These are phyloP conservation scores for Etheostoma nigrum DNA, from an alignment of 2,797 vertebrate genomes.

Conservation along the genomic window DNA sequence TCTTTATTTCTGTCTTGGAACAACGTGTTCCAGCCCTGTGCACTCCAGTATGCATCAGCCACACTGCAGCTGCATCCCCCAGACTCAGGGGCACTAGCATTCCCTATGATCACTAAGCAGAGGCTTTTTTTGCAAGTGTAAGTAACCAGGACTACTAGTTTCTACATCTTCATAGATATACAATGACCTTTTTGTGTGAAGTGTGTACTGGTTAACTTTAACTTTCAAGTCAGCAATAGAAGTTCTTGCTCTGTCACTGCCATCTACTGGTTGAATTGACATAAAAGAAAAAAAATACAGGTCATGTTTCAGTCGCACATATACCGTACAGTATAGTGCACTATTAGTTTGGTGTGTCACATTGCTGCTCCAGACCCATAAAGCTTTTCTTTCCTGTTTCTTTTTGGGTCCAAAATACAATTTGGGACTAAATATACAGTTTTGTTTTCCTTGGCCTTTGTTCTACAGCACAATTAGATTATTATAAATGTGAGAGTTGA, in stretches of 20 bases:
- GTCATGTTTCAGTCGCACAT: not conserved
- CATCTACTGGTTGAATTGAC: constrained; percentile 77
- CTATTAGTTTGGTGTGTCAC: not conserved
- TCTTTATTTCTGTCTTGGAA: constrained; percentile 42
- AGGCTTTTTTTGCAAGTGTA: constrained; percentile 5
- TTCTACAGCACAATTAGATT: constrained; percentile 32
- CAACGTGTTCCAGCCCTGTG: constrained; percentile 50
- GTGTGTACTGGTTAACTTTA: constrained; percentile 1
- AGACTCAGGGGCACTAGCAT: constrained; percentile 36
- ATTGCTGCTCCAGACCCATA: constrained; percentile 4
- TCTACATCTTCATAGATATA: not conserved
- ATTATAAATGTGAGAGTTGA: constrained; percentile 38
- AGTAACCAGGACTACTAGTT: constrained; percentile 11
- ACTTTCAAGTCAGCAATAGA: constrained; percentile 10
- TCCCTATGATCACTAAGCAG: constrained; percentile 19
- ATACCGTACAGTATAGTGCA: not conserved
- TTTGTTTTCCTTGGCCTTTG: constrained; percentile 31
- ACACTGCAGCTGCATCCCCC: constrained; percentile 44
- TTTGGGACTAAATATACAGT: constrained; percentile 27
- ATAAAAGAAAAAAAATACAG: constrained; percentile 8
- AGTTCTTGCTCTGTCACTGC: constrained; percentile 76
- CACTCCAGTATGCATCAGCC: constrained; percentile 36
- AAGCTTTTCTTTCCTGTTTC: constrained; percentile 14
- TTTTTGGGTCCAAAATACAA: constrained; percentile 6
- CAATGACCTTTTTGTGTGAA: constrained; percentile 14